Base-by-base conservation (phyloP, 2,113 vertebrate genomes). In the Galbula dea region DNA sequence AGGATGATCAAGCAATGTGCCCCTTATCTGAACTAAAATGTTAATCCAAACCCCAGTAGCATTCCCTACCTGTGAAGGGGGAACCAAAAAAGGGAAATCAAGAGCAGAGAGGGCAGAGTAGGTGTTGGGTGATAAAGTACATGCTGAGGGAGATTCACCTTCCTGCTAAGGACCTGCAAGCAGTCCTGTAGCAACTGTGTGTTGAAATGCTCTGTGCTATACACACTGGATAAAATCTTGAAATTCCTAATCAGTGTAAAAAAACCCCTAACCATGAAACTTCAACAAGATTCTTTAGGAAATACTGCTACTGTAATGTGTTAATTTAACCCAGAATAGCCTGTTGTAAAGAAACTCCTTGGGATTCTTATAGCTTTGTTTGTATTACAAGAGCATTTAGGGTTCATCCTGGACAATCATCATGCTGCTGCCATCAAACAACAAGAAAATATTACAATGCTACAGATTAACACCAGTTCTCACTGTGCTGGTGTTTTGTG, bases 121-220 rank as follows among this genome's bases (percentile, higher is more conserved):
- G 71, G 52, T 39, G 48, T 22, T 16, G 63, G 57, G n/a, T 81
- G 61, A 13, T n/a, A 3, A 32, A 26, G n/a, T 2, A 26, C 37
- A 7, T 6, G 1, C 14, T 2, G 34, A 41, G 67, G 21, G 68
- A 63, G 36, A 10, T 18, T 22, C 16, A 10, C 19, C 46, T 51
- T 51, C 58, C 66, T 37, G n/a, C n/a, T n/a, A n/a, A n/a, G n/a
- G n/a, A n/a, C n/a, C n/a, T n/a, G 22, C 2, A 1, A 13, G 52
- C 15, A 43, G 23, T 9, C 17, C 39, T 14, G 0, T 2, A 3
- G 5, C 61, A 36, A 3, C 55, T 8, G 23, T 4, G 24, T 18
- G 39, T 7, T 19, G 63, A 15, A 27, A 23, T 71, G 76, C 37
- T 73, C 30, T 1, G 15, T 10, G 41, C 36, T 55, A 1, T 6